A percentile compares a stretch with the other conserved stretches of the same genome.
phyloP scores from a whole-genome alignment of 2,797 vertebrate species.

The Channallabes apus region DNA sequence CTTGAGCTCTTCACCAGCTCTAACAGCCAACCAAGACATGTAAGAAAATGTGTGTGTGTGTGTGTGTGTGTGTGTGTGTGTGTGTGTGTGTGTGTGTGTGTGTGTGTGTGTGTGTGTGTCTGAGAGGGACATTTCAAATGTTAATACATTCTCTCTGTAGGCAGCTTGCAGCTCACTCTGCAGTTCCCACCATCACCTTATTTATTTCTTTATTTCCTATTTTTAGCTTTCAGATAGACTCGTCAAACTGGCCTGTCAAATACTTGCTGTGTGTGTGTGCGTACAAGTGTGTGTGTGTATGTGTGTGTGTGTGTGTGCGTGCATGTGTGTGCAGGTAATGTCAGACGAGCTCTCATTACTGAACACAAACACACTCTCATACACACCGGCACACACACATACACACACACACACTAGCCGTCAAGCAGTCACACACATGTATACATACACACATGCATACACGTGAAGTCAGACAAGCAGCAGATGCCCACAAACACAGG shows the following conservation, averaged over 20 bases:
- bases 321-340: conserved; percentile 41
- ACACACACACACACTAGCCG: conserved; percentile 35
- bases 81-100: conserved; percentile 28
- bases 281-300: conserved; percentile 41
- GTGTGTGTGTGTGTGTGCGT: conserved; percentile 36
- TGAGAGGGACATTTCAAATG: conserved; percentile 61
- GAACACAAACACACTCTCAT: conserved; percentile 44
- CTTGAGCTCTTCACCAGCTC: conserved; percentile 10
- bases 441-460: conserved; percentile 24
- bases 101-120: conserved; percentile 24
- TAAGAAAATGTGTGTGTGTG: conserved; percentile 11
- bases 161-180: conserved; percentile 66
- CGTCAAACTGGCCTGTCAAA: conserved; percentile 59
- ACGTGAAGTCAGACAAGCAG: conserved; percentile 19
- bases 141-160: conserved; percentile 68
- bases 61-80: conserved; percentile 16
- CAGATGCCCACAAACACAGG: conserved; percentile 33
- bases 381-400: conserved; percentile 21
- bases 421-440: conserved; percentile 23
- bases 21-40: conserved; percentile 25
- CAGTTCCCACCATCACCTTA: conserved; percentile 61
- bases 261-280: conserved; percentile 32
- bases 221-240: conserved; percentile 72
- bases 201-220: conserved; percentile 59
- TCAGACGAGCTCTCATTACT: conserved; percentile 49